Evolutionary conservation across 2,888 invertebrate species (phyloP).

Genomic region (Anthophora plumipes): DNA sequence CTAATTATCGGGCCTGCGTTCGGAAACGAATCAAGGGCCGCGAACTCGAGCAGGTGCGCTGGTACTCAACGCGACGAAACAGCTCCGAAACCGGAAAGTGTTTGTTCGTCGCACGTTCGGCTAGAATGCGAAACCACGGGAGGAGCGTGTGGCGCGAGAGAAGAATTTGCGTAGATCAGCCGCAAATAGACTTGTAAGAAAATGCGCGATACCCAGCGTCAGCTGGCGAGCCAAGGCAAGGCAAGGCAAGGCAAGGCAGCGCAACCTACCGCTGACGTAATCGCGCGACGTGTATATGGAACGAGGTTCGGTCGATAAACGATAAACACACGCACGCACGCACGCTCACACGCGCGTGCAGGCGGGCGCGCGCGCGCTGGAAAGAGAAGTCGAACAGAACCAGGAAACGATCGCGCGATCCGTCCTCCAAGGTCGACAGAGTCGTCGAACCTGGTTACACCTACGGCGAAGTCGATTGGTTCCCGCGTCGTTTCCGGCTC

Average conservation of each 20-base stretch:
- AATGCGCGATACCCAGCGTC: slow-evolving; percentile 53
- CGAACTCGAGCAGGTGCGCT: no score
- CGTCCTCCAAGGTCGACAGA: slow-evolving; percentile 42
- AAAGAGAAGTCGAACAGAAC: background rate
- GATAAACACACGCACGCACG: slow-evolving; percentile 41
- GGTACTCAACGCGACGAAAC: no score
- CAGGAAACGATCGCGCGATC: slow-evolving; percentile 9
- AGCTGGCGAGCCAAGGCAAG: slow-evolving; percentile 54
- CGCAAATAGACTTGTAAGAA: slow-evolving; percentile 68
- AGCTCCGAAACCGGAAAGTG: no score
- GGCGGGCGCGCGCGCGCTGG: no score
- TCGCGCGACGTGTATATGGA: slow-evolving; percentile 20
- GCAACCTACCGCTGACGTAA: slow-evolving; percentile 60
- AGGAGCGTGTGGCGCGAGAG: background rate
- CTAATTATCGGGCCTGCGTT: slow-evolving; percentile 54
- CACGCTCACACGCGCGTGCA: no score
- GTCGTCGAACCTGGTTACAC: slow-evolving; percentile 49
- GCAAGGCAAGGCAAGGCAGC: slow-evolving; percentile 41
- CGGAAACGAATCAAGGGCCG: slow-evolving; percentile 11
- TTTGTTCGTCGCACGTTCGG: background rate
- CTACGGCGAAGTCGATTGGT: background rate
- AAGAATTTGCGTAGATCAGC: slow-evolving; percentile 23
- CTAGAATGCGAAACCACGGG: background rate
- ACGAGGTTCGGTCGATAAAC: slow-evolving; percentile 52
- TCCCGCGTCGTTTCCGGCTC: slow-evolving; percentile 27